These are phyloP conservation scores for Odontamblyopus rebecca DNA, from an alignment of 2,797 vertebrate species.

Conservation along the genomic window DNA sequence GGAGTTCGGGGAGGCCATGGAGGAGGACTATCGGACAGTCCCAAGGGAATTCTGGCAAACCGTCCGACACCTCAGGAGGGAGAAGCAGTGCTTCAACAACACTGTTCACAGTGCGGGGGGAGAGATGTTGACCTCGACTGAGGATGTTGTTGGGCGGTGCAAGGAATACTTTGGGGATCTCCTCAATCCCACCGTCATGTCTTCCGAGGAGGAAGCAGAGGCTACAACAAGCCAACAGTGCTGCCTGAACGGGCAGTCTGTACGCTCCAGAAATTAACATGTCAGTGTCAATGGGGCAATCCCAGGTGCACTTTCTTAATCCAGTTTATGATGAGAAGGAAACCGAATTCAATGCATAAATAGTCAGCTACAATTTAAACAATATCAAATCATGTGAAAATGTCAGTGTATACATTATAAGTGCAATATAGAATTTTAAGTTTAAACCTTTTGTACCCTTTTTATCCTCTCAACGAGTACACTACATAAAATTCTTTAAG, in stretches of 20 bases:
- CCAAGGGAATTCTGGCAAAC: no score
- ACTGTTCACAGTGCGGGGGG: no score
- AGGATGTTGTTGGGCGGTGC: no score
- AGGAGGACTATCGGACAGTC: no score
- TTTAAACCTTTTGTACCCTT: constrained; percentile 14
- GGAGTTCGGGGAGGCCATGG: no score
- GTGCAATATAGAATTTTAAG: constrained; percentile 24
- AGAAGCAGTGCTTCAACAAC: no score
- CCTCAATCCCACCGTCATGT: no score
- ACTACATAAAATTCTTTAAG: neutral
- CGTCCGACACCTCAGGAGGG: no score
- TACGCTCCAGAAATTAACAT: constrained; percentile 42
- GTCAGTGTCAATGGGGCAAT: constrained; percentile 57
- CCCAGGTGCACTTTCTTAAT: constrained; percentile 82
- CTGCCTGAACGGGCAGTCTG: constrained; percentile 48
- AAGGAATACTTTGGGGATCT: no score
- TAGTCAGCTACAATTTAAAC: neutral
- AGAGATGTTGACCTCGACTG: no score
- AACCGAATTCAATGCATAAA: constrained; percentile 63
- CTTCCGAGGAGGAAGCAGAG: no score
- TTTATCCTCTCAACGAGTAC: neutral
- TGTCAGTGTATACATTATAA: constrained; percentile 8
- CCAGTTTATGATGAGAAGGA: constrained; percentile 82
- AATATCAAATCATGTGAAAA: constrained; percentile 1
- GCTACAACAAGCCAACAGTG: neutral